Conservation (phyloP, 2,797 vertebrate species). For the Spinus pinus region DNA sequence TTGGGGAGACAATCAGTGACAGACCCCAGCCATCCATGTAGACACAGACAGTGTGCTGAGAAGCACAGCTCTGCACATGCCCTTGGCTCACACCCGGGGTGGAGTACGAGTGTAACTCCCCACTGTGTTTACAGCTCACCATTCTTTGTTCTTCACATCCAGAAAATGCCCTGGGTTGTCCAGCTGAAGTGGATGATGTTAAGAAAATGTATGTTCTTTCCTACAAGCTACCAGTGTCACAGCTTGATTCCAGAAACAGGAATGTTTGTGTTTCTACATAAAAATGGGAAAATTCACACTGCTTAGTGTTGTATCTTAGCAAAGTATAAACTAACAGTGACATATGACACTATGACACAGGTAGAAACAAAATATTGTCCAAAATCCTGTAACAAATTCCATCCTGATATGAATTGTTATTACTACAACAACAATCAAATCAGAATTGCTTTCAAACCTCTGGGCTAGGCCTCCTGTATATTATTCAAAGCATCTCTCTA, state of each 20-base stretch:
- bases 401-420: background rate
- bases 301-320: background rate
- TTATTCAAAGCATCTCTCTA: background rate
- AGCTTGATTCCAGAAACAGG: background rate
- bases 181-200: background rate
- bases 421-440: background rate
- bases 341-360: background rate
- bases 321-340: background rate
- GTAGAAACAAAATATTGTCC: background rate
- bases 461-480: background rate
- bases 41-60: background rate
- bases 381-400: background rate
- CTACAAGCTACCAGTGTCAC: background rate
- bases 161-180: background rate
- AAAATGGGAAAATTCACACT: background rate
- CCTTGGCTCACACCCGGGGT: background rate
- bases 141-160: background rate
- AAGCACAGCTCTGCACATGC: background rate
- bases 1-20: background rate
- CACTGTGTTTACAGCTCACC: background rate
- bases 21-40: fast-evolving
- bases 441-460: background rate
- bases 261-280: background rate
- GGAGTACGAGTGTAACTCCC: background rate
- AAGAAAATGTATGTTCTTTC: background rate